Percentiles rank a stretch among this genome's conserved stretches.
Conservation (phyloP, 1,140 invertebrate species). For the Lordiphosa stackelbergi region DNA sequence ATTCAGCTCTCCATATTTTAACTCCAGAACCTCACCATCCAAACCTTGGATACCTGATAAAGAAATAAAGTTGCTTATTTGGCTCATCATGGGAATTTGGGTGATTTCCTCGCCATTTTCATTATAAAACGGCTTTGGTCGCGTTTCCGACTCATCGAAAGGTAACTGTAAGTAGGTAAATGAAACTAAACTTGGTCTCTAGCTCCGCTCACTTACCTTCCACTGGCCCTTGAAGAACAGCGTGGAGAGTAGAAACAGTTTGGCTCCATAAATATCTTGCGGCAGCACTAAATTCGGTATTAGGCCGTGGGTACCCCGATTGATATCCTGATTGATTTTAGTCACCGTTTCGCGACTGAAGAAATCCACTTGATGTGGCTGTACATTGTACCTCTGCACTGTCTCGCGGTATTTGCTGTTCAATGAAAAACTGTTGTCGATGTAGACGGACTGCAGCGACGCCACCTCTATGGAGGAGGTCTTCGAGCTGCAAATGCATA, state of each 20-base stretch:
- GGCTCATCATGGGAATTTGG: constrained; percentile 82
- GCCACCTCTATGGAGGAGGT: constrained; percentile 62
- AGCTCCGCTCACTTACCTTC: constrained; percentile 76
- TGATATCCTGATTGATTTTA: constrained; percentile 83
- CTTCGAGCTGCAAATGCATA: constrained; percentile 44
- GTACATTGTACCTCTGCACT: constrained; percentile 79
- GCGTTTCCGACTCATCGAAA: constrained; percentile 83
- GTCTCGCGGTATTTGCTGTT: constrained; percentile 65
- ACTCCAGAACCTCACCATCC: constrained; percentile 82
- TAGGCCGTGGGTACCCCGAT: constrained; percentile 81
- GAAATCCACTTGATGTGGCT: constrained; percentile 81
- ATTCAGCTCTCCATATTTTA: constrained; percentile 82
- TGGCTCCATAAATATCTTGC: constrained; percentile 79
- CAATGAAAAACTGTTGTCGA: constrained; percentile 34
- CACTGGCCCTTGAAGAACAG: constrained; percentile 91
- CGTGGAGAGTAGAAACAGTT: constrained; percentile 86
- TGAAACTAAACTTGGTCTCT: neutral
- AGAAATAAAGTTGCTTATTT: constrained; percentile 79
- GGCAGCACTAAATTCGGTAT: constrained; percentile 81
- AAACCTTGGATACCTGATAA: constrained; percentile 78
- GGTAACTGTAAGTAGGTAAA: constrained; percentile 64
- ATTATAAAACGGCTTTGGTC: constrained; percentile 78
- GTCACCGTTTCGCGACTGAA: constrained; percentile 76
- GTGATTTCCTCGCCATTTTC: constrained; percentile 78
- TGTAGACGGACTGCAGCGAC: constrained; percentile 60